Evolutionary conservation across 2,797 vertebrate species (phyloP).

Genomic region (Lates japonicus): DNA sequence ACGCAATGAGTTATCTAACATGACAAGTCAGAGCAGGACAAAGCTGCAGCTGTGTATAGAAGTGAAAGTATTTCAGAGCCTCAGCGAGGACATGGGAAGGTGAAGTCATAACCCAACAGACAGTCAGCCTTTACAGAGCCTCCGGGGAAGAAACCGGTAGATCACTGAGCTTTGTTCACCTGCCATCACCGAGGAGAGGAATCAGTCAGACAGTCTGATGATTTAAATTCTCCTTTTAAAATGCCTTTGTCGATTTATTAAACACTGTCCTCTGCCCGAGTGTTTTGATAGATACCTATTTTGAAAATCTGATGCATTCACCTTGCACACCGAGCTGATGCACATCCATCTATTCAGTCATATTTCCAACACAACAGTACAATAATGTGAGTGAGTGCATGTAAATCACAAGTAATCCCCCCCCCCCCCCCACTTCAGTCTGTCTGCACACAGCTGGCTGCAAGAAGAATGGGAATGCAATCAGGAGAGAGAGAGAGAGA

Average conservation of each 20-base stretch:
- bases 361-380: not conserved
- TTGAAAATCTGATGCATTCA: slow-evolving; percentile 14
- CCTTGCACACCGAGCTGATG: not conserved
- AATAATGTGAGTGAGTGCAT: slow-evolving; percentile 42
- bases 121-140: slow-evolving; percentile 12
- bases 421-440: slow-evolving; percentile 41
- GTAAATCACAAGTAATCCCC: slow-evolving; percentile 68
- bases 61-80: slow-evolving; percentile 56
- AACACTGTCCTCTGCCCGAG: not conserved
- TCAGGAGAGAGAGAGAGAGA: slow-evolving; percentile 52
- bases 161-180: slow-evolving; percentile 43
- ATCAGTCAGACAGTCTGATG: slow-evolving; percentile 1
- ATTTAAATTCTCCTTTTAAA: slow-evolving; percentile 27
- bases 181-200: slow-evolving; percentile 26
- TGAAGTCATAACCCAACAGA: slow-evolving; percentile 33
- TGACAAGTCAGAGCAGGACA: slow-evolving; percentile 70
- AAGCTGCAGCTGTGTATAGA: slow-evolving; percentile 45
- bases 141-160: slow-evolving; percentile 8
- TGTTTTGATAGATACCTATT: not conserved
- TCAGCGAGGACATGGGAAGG: slow-evolving; percentile 1
- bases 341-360: slow-evolving; percentile 12
- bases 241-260: slow-evolving; percentile 5
- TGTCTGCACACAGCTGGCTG: slow-evolving; percentile 66
- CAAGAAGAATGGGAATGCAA: slow-evolving; percentile 60
- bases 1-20: slow-evolving; percentile 61